Evolutionary conservation across 2,113 vertebrate species (phyloP).

Genomic region (Neodontobutis hainanensis): DNA sequence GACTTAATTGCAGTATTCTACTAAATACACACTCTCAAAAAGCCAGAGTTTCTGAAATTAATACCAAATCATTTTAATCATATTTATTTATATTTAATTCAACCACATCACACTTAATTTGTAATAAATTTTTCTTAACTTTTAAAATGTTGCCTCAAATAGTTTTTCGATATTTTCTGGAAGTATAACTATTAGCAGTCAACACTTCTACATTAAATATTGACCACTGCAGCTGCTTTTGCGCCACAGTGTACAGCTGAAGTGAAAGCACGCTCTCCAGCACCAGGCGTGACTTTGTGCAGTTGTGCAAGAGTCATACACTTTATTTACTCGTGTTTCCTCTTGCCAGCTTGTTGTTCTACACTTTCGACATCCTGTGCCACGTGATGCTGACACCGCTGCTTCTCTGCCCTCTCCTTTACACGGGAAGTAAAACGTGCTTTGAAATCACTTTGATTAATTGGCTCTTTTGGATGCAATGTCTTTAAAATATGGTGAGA

Average conservation of each 20-base stretch:
- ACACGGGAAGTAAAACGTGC: conserved; percentile 66
- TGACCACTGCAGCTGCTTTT: conserved; percentile 12
- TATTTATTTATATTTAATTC: too few species aligned
- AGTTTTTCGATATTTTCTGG: too few species aligned
- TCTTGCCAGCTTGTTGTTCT: conserved; percentile 66
- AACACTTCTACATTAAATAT: conserved; percentile 1
- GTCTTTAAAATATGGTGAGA: neutral
- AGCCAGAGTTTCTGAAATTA: too few species aligned
- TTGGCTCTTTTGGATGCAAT: neutral
- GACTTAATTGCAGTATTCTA: too few species aligned
- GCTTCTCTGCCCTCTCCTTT: conserved; percentile 47
- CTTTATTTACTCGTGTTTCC: conserved; percentile 52
- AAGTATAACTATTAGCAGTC: neutral
- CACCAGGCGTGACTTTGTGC: conserved; percentile 34
- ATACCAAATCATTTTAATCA: too few species aligned
- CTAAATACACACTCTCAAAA: too few species aligned
- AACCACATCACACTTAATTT: too few species aligned
- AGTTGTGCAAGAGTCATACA: conserved; percentile 54
- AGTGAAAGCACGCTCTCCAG: conserved; percentile 58
- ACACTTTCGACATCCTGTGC: conserved; percentile 65
- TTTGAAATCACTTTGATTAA: conserved; percentile 47
- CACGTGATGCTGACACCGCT: conserved; percentile 61
- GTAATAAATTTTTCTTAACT: neutral
- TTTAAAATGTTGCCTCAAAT: neutral
- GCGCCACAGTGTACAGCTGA: conserved; percentile 35